phyloP scores from a whole-genome alignment of 2,113 vertebrate species.

The Alethe castanea region DNA sequence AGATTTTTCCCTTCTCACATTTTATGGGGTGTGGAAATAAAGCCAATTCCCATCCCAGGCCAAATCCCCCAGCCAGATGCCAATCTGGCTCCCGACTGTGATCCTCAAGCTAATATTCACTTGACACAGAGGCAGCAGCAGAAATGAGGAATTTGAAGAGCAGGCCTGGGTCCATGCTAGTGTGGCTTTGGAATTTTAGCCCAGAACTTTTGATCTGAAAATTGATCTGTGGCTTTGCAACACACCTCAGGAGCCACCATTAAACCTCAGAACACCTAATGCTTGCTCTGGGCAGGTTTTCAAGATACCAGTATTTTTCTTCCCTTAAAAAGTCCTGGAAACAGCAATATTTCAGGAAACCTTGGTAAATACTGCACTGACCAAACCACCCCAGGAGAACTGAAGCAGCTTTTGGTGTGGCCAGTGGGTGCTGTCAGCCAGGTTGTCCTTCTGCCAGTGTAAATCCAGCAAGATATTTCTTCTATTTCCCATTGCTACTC shows the following conservation, averaged over 20 bases:
- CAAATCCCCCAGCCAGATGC: neutral
- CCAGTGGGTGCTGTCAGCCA: neutral
- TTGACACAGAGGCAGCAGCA: neutral
- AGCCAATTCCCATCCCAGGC: neutral
- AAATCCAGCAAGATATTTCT: neutral
- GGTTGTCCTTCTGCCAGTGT: neutral
- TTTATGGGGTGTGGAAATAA: conserved; percentile 13
- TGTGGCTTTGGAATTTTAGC: neutral
- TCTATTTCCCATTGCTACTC: neutral
- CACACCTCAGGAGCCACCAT: neutral
- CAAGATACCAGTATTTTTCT: neutral
- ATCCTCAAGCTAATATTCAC: neutral
- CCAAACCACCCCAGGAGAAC: neutral
- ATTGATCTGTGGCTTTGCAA: neutral
- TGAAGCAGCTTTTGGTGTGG: neutral
- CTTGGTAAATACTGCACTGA: neutral
- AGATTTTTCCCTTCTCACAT: conserved; percentile 11
- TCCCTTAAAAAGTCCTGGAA: neutral
- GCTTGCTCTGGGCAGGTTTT: neutral
- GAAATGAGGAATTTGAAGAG: neutral
- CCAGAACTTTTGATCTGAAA: neutral
- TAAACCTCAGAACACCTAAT: neutral
- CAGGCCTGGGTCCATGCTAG: accelerated
- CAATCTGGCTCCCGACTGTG: neutral
- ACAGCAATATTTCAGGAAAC: neutral